Evolutionary conservation across 2,888 invertebrate species (phyloP).

Genomic region (Lepidochrysops patricia): DNA sequence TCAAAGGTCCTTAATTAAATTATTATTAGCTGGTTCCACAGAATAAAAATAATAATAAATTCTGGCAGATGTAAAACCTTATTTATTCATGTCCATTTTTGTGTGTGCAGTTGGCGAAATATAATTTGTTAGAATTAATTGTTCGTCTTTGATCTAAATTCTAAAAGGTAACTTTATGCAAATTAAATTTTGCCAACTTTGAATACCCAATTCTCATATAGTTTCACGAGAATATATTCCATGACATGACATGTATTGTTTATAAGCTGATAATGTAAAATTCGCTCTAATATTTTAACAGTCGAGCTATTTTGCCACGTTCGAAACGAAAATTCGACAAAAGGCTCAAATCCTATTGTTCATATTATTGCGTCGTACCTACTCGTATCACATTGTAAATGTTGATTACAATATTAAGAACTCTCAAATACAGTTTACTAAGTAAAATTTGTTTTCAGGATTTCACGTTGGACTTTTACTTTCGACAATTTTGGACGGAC

Average conservation of each 20-base stretch:
- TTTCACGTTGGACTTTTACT: constrained; percentile 98
- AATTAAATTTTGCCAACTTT: not conserved
- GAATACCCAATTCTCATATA: not conserved
- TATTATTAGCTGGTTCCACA: not conserved
- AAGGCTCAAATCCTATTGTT: not conserved
- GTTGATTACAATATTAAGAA: not conserved
- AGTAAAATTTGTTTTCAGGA: constrained; percentile 76
- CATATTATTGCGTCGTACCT: not conserved
- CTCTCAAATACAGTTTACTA: not conserved
- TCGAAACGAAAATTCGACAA: not conserved
- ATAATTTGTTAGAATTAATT: not conserved
- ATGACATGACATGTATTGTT: not conserved
- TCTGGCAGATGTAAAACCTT: not conserved
- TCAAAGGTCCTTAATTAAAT: too few species aligned
- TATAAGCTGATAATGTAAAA: not conserved
- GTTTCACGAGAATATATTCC: not conserved
- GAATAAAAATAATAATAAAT: not conserved
- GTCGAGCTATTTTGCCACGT: not conserved
- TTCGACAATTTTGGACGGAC: constrained; percentile 98
- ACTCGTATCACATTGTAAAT: not conserved
- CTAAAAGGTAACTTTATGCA: not conserved
- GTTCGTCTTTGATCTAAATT: not conserved
- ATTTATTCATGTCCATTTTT: not conserved
- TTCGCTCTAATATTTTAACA: not conserved
- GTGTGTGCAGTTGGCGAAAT: not conserved